A percentile compares a stretch with the other conserved stretches of the same genome.
These are phyloP conservation scores for Drosophila sechellia DNA, from an alignment of 1,140 invertebrate species.

Conservation along the genomic window DNA sequence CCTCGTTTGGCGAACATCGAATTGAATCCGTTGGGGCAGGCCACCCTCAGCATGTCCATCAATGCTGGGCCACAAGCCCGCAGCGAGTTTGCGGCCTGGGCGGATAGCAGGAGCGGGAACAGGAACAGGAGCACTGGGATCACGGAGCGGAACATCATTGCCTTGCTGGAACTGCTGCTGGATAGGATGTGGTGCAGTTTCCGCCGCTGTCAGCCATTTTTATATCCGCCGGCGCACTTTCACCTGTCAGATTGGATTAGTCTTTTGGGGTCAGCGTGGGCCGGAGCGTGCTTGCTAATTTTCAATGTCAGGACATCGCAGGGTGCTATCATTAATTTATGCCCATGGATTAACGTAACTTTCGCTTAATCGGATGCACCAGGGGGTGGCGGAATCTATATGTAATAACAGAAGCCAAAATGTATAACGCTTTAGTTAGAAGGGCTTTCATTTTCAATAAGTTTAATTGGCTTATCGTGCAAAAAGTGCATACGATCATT, in stretches of 20 bases:
- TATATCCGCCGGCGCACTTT: slow-evolving; percentile 38
- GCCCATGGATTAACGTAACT: slow-evolving; percentile 15
- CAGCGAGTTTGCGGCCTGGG: not conserved
- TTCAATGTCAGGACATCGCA: slow-evolving; percentile 37
- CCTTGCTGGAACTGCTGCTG: slow-evolving; percentile 12
- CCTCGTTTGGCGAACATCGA: slow-evolving; percentile 25
- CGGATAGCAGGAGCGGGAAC: slow-evolving; percentile 15
- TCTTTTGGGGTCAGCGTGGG: slow-evolving; percentile 42
- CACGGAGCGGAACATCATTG: slow-evolving; percentile 27
- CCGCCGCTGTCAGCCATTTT: slow-evolving; percentile 22
- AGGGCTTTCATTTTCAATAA: not conserved
- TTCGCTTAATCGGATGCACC: not conserved
- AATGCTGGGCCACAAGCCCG: slow-evolving; percentile 28
- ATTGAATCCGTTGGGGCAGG: slow-evolving; percentile 24
- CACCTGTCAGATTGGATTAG: slow-evolving; percentile 59
- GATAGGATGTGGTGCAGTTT: slow-evolving; percentile 48
- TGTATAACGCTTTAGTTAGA: not conserved
- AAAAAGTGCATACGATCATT: too few species aligned
- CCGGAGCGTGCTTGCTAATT: slow-evolving; percentile 4
- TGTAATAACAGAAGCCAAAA: not conserved
- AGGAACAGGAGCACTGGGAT: slow-evolving; percentile 21
- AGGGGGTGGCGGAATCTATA: not conserved
- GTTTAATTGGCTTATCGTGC: not conserved
- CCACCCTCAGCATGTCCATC: slow-evolving; percentile 7
- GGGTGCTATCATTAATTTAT: slow-evolving; percentile 35